These are phyloP conservation scores for Alligator mississippiensis DNA, from an alignment of 2,113 vertebrate species.

Conservation along the genomic window DNA sequence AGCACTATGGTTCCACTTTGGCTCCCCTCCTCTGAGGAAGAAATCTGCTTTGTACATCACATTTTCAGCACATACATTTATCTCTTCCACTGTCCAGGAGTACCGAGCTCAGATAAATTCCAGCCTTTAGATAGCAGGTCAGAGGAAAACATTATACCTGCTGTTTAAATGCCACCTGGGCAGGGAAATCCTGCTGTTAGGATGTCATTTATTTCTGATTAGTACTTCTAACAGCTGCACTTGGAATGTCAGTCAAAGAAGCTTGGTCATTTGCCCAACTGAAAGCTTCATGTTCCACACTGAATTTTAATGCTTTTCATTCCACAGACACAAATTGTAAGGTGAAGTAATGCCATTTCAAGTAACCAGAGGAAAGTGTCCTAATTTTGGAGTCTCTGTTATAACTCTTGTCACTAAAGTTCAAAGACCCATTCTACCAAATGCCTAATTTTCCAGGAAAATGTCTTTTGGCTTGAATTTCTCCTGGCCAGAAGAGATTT, in stretches of 20 bases:
- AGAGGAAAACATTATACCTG: not conserved
- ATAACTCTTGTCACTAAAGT: not conserved
- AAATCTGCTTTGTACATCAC: not conserved
- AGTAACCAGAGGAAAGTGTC: not conserved
- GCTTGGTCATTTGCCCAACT: not conserved
- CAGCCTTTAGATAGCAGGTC: not conserved
- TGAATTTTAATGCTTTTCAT: not conserved
- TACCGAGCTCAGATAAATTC: not conserved
- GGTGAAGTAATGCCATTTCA: not conserved
- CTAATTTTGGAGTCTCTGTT: conserved; percentile 7
- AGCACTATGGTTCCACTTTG: not conserved
- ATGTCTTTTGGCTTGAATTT: not conserved
- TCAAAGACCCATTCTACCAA: not conserved
- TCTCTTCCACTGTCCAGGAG: not conserved
- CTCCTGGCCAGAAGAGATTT: not conserved
- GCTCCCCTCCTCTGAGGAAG: not conserved
- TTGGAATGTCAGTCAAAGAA: not conserved
- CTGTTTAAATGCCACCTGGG: not conserved
- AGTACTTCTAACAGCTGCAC: not conserved
- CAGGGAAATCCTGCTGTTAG: not conserved
- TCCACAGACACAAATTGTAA: not conserved
- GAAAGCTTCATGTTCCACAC: not conserved
- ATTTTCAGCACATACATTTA: not conserved
- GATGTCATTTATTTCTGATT: not conserved
- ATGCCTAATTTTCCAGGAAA: not conserved